phyloP scores from a whole-genome alignment of 2,888 invertebrate genomes.

The Caenorhabditis sp. region DNA sequence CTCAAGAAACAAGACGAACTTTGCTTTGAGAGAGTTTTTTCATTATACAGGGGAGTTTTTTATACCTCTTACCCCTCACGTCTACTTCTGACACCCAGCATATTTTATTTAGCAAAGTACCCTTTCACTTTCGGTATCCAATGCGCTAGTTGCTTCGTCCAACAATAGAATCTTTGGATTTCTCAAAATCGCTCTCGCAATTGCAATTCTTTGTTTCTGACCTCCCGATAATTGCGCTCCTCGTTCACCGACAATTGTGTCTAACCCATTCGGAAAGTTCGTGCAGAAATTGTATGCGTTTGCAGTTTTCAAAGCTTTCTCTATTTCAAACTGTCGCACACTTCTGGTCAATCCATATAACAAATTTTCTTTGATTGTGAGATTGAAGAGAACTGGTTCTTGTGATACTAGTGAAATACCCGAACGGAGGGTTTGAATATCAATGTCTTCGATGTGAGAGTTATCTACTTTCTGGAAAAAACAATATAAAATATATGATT shows the following conservation, averaged over 20 bases:
- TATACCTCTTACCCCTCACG: too few relatives aligned
- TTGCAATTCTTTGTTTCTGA: slow-evolving; percentile 73
- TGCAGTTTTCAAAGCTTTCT: slow-evolving; percentile 69
- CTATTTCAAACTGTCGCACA: slow-evolving; percentile 45
- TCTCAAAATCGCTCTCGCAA: slow-evolving; percentile 70
- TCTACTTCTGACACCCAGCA: too few relatives aligned
- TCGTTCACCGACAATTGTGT: slow-evolving; percentile 72
- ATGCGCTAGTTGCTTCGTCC: slow-evolving; percentile 50
- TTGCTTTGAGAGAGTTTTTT: too few relatives aligned
- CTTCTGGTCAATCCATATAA: slow-evolving; percentile 21
- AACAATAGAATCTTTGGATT: slow-evolving; percentile 42
- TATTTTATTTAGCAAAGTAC: too few relatives aligned
- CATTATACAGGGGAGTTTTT: too few relatives aligned
- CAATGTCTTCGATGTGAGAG: slow-evolving; percentile 60
- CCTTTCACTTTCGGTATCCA: slow-evolving; percentile 59
- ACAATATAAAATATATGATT: neutral
- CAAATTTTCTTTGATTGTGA: slow-evolving; percentile 60
- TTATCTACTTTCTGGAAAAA: slow-evolving; percentile 68
- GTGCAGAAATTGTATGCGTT: slow-evolving; percentile 73
- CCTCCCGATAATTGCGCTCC: slow-evolving; percentile 73
- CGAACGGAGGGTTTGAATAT: slow-evolving; percentile 67
- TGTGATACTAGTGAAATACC: slow-evolving; percentile 72
- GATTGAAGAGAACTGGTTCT: slow-evolving; percentile 73
- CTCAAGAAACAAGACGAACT: too few relatives aligned
- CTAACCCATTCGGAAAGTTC: slow-evolving; percentile 71